phyloP scores from a whole-genome alignment of 2,113 vertebrate species.

The Oryzias curvinotus region DNA sequence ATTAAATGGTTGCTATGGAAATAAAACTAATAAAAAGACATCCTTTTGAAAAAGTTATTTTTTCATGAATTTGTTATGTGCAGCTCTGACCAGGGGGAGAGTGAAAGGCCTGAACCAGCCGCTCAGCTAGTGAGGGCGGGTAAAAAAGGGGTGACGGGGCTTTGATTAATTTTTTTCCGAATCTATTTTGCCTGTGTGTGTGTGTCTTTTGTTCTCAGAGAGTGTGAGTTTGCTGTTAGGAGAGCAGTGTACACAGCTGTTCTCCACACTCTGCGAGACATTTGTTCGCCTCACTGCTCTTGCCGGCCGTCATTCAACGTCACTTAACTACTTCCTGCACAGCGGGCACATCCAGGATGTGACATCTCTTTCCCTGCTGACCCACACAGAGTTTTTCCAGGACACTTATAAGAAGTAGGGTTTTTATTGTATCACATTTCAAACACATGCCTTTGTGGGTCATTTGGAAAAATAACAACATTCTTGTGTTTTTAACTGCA shows the following conservation, averaged over 20 bases:
- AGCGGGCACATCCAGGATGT: slow-evolving; percentile 75
- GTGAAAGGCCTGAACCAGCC: too few relatives aligned
- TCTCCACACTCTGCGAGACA: slow-evolving; percentile 85
- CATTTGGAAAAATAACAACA: neutral
- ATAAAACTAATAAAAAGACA: too few relatives aligned
- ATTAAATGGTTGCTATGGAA: too few relatives aligned
- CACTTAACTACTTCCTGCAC: slow-evolving; percentile 87
- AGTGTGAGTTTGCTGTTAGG: slow-evolving; percentile 72
- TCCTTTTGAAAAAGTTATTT: too few relatives aligned
- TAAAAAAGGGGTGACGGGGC: too few relatives aligned
- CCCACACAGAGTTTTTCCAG: slow-evolving; percentile 85
- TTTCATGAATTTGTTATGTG: too few relatives aligned
- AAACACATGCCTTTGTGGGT: too few relatives aligned
- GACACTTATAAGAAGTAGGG: slow-evolving; percentile 90
- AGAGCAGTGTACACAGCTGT: slow-evolving; percentile 76
- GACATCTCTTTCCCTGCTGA: slow-evolving; percentile 85
- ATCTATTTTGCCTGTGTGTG: neutral
- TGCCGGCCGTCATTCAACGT: slow-evolving; percentile 87
- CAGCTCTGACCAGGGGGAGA: too few relatives aligned
- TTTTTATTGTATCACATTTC: neutral
- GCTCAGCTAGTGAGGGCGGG: too few relatives aligned
- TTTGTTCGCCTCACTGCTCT: slow-evolving; percentile 88
- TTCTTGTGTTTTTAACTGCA: slow-evolving; percentile 48
- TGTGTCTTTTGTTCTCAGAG: slow-evolving; percentile 71
- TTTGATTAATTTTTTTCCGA: too few relatives aligned